These are phyloP conservation scores for Chelidonichthys spinosus DNA, from an alignment of 2,797 vertebrate genomes.

Conservation along the genomic window DNA sequence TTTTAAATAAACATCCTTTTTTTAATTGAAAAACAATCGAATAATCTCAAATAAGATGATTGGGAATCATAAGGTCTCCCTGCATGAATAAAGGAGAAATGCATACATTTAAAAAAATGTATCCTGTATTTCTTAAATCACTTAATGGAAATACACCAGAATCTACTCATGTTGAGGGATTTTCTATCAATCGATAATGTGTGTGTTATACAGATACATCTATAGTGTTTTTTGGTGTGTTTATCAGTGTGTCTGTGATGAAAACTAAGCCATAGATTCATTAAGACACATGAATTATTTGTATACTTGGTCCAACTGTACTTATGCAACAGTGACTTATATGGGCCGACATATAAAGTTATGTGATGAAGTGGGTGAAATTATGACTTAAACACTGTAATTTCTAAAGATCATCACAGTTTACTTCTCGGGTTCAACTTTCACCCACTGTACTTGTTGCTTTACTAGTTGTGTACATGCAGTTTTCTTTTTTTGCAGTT, in stretches of 20 bases:
- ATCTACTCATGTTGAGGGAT: too few species aligned
- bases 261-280: neutral
- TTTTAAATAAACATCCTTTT: too few species aligned
- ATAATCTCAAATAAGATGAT: too few species aligned
- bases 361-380: neutral
- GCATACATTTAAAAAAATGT: too few species aligned
- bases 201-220: neutral
- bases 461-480: too few species aligned
- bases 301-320: neutral
- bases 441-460: neutral
- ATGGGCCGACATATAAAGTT: neutral
- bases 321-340: neutral
- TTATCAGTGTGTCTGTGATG: neutral
- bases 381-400: neutral
- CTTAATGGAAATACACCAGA: too few species aligned
- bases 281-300: too few species aligned
- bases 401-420: neutral
- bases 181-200: neutral
- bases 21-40: too few species aligned
- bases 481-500: neutral
- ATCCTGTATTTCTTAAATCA: too few species aligned
- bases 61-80: too few species aligned
- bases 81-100: too few species aligned
- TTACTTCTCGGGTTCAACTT: conserved; percentile 6
- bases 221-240: neutral